These are phyloP conservation scores for Mercenaria mercenaria DNA, from an alignment of 1,140 invertebrate species.

Conservation along the genomic window DNA sequence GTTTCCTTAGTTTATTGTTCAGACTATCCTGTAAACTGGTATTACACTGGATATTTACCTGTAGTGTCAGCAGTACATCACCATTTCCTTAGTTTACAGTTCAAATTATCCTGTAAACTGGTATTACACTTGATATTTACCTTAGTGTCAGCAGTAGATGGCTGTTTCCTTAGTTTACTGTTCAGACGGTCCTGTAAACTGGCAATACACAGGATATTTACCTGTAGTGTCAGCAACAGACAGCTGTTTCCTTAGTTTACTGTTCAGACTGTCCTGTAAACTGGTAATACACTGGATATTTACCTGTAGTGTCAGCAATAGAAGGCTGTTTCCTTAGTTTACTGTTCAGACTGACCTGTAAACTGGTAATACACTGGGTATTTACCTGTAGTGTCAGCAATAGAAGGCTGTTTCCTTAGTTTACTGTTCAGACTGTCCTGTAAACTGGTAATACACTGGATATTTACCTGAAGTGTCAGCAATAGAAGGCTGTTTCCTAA, in stretches of 20 bases:
- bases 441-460: constrained; percentile 36
- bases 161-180: not conserved
- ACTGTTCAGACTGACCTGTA: no score
- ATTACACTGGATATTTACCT: no score
- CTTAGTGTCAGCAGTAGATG: not conserved
- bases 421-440: constrained; percentile 23
- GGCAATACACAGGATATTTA: constrained; percentile 45
- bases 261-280: constrained; percentile 29
- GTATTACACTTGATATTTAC: no score
- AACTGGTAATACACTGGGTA: no score
- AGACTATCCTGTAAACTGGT: no score
- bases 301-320: no score
- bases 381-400: not conserved
- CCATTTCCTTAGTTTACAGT: no score
- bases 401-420: not conserved
- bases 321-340: no score
- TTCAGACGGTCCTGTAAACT: constrained; percentile 16
- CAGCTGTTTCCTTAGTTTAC: not conserved
- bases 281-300: no score
- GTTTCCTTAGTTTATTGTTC: no score
- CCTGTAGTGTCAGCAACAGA: not conserved
- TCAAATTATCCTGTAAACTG: no score
- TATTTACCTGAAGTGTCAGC: not conserved
- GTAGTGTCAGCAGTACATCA: no score
- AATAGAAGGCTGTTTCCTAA: not conserved